These are phyloP conservation scores for Sinocyclocheilus rhinocerous DNA, from an alignment of 2,113 vertebrate genomes.

Conservation along the genomic window DNA sequence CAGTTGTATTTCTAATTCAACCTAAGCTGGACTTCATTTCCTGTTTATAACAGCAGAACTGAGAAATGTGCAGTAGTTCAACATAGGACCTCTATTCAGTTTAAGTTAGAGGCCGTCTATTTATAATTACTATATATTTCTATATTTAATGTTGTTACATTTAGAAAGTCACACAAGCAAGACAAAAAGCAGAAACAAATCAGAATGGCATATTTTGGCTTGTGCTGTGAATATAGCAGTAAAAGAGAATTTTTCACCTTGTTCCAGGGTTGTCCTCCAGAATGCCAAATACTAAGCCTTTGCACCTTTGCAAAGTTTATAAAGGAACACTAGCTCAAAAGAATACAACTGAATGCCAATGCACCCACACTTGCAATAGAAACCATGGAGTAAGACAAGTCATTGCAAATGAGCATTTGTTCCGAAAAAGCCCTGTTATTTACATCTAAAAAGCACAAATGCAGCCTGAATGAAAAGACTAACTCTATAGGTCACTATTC, in stretches of 20 bases:
- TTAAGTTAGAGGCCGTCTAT: too few relatives aligned
- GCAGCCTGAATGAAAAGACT: background rate
- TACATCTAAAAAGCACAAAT: background rate
- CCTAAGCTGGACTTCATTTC: background rate
- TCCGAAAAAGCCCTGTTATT: background rate
- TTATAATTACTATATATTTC: too few relatives aligned
- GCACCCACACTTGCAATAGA: background rate
- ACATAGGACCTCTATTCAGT: too few relatives aligned
- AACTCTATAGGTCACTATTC: background rate
- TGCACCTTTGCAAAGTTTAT: background rate
- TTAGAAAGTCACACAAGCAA: background rate
- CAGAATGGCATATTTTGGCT: background rate
- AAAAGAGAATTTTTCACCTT: background rate
- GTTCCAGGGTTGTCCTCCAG: background rate
- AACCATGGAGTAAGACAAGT: background rate
- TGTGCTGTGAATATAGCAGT: background rate
- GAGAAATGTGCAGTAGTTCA: background rate
- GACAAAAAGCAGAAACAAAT: too few relatives aligned
- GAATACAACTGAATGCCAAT: background rate
- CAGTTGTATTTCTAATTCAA: background rate
- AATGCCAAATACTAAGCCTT: constrained; percentile 1
- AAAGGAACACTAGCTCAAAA: background rate
- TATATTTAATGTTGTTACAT: background rate
- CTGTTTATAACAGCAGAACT: background rate
- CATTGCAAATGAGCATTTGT: constrained; percentile 1